These are phyloP conservation scores for Minunthozetes semirufus DNA, from an alignment of 2,888 invertebrate genomes.

Conservation along the genomic window DNA sequence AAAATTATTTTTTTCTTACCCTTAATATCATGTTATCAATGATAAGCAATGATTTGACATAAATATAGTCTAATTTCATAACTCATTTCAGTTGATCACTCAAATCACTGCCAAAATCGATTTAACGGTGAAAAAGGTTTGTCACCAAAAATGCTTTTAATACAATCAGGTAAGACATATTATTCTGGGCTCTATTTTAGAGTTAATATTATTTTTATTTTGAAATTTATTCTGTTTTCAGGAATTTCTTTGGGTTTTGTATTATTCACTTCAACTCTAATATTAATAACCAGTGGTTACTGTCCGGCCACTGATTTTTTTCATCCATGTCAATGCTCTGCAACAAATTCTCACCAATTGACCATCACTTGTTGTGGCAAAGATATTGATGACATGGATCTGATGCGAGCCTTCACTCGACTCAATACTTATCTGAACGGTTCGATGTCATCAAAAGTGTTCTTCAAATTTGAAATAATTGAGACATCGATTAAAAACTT, in stretches of 20 bases:
- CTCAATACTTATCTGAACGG: constrained; percentile 27
- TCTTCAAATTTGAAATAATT: constrained; percentile 1
- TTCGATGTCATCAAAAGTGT: not conserved
- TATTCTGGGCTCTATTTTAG: too few species aligned
- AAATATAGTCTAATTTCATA: constrained; percentile 6
- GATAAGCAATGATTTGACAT: not conserved
- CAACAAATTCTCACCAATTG: not conserved
- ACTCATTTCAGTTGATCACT: not conserved
- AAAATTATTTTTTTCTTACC: not conserved
- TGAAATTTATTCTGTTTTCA: not conserved
- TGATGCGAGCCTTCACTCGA: constrained; percentile 21
- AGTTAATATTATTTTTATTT: not conserved
- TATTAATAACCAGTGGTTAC: not conserved
- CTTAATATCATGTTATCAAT: not conserved
- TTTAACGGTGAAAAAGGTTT: not conserved
- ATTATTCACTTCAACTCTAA: not conserved
- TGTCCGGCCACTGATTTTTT: constrained; percentile 23
- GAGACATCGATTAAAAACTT: constrained; percentile 8
- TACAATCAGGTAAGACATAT: too few species aligned
- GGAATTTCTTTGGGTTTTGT: not conserved
- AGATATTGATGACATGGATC: constrained; percentile 5
- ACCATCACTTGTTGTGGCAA: constrained; percentile 3
- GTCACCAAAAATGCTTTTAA: too few species aligned
- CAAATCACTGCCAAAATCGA: not conserved
- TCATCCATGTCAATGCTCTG: not conserved